Evolutionary conservation across 1,140 invertebrate species (phyloP).

Genomic region (Drosophila ercepeae): DNA sequence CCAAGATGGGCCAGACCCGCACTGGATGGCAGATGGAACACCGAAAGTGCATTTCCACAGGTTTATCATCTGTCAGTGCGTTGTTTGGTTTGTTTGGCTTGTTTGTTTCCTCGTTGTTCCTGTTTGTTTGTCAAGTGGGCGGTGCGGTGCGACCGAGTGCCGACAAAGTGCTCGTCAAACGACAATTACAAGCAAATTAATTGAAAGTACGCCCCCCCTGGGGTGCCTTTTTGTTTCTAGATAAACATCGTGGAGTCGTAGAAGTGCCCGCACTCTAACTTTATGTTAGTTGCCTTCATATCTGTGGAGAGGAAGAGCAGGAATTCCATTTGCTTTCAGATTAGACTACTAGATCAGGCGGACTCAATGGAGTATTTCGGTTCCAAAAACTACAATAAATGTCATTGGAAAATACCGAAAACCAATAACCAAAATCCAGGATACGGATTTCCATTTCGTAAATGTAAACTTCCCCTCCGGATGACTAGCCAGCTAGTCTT

Average conservation of each 20-base stretch:
- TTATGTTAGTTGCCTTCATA: no score
- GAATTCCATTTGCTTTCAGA: no score
- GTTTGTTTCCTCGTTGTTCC: not conserved
- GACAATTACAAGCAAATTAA: conserved; percentile 80
- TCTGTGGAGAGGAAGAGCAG: no score
- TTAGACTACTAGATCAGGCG: no score
- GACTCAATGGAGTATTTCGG: no score
- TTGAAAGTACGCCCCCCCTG: conserved; percentile 53
- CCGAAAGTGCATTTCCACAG: conserved; percentile 8
- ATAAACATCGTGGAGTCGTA: conserved; percentile 14
- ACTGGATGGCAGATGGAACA: not conserved
- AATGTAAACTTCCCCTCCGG: conserved; percentile 1
- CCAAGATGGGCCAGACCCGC: conserved; percentile 14
- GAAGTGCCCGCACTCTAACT: not conserved
- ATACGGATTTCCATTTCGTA: conserved; percentile 1
- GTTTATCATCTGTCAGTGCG: conserved; percentile 12
- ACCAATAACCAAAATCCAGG: not conserved
- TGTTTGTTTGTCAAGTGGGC: conserved; percentile 45
- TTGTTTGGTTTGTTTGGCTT: conserved; percentile 3
- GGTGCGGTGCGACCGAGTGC: conserved; percentile 51
- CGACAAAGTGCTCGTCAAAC: conserved; percentile 76
- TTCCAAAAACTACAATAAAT: no score
- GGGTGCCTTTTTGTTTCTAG: not conserved
- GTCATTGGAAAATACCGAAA: no score
- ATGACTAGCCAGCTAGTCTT: not conserved